phyloP scores from a whole-genome alignment of 2,888 invertebrate genomes.

The Mythimna pallens region DNA sequence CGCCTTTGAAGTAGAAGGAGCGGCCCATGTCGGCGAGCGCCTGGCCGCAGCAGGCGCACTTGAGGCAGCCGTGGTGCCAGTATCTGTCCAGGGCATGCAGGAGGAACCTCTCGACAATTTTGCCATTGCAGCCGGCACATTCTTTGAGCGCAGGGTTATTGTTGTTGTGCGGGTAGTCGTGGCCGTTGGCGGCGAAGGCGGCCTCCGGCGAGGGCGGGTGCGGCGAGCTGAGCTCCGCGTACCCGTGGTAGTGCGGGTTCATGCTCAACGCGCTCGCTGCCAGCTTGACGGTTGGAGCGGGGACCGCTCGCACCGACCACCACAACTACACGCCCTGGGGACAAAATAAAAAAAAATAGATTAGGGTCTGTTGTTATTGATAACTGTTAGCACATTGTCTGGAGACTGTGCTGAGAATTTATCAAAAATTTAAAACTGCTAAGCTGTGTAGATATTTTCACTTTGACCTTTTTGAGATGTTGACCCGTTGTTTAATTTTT shows the following conservation, averaged over 20 bases:
- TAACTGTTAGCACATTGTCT: background rate
- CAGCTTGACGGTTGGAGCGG: conserved; percentile 94
- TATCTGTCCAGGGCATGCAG: conserved; percentile 98
- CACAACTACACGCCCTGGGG: conserved; percentile 89
- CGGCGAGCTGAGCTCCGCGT: conserved; percentile 95
- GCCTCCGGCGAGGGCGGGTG: conserved; percentile 94
- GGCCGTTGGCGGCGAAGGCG: conserved; percentile 92
- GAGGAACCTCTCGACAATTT: conserved; percentile 97
- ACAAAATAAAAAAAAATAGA: conserved; percentile 62
- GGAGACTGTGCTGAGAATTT: background rate
- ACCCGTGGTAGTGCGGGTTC: conserved; percentile 97
- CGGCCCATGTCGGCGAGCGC: conserved; percentile 97
- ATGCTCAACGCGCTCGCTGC: conserved; percentile 96
- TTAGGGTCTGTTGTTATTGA: conserved; percentile 2
- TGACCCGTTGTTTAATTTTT: conserved; percentile 77
- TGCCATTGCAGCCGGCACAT: conserved; percentile 97
- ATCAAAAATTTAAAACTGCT: conserved; percentile 24
- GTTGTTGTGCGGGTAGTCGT: conserved; percentile 92
- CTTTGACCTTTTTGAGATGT: conserved; percentile 65
- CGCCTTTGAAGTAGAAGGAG: conserved; percentile 97
- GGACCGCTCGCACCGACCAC: conserved; percentile 87
- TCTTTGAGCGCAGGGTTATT: conserved; percentile 92
- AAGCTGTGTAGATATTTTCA: conserved; percentile 41
- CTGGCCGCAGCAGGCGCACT: conserved; percentile 97
- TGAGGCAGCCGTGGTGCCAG: conserved; percentile 98